Evolutionary conservation across 2,113 vertebrate species (phyloP).

Genomic region (Pituophis catenifer): DNA sequence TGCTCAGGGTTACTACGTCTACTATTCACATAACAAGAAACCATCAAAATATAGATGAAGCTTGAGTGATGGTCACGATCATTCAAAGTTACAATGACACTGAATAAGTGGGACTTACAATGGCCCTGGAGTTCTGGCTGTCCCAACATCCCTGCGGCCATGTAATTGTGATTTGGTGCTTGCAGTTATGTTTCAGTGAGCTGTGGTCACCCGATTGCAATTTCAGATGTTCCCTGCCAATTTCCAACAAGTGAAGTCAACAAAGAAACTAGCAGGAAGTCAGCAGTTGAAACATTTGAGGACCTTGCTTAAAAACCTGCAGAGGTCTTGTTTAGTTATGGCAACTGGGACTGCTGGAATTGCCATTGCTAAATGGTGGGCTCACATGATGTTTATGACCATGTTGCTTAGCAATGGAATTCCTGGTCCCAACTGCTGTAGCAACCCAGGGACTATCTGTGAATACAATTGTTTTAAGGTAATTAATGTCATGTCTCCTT

Average conservation of each 20-base stretch:
- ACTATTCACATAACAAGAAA: background rate
- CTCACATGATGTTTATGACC: background rate
- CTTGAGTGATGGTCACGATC: background rate
- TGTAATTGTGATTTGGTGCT: background rate
- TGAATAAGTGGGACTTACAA: background rate
- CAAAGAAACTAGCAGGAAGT: background rate
- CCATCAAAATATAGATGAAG: background rate
- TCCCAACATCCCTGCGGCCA: background rate
- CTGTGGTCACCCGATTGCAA: background rate
- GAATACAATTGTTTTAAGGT: background rate
- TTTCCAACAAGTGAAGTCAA: background rate
- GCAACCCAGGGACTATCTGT: background rate
- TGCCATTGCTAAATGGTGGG: background rate
- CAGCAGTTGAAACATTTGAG: background rate
- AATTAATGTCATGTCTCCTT: background rate
- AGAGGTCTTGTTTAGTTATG: background rate
- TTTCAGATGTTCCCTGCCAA: background rate
- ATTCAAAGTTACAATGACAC: background rate
- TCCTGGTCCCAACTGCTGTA: background rate
- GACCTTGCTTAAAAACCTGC: background rate
- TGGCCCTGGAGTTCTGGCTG: background rate
- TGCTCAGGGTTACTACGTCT: background rate
- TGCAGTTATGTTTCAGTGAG: background rate
- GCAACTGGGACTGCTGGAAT: background rate
- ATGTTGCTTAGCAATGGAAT: background rate